Evolutionary conservation across 2,888 invertebrate species (phyloP), one percentile per base, ranked within the genome.

Genomic region (Apodemia duryi): DNA sequence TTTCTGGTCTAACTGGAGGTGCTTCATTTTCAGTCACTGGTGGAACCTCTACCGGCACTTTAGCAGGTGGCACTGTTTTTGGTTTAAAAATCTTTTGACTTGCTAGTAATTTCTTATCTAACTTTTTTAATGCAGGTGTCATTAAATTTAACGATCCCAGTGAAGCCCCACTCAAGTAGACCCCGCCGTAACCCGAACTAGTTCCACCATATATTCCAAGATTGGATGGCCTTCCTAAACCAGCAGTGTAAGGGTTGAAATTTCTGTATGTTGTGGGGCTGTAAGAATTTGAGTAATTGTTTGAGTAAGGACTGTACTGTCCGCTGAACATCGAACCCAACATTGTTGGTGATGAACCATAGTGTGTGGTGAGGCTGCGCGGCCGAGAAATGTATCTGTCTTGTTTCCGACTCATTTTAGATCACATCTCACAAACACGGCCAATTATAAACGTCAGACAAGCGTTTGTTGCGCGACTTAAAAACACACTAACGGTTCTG

Each of bases 151-250:
- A 85, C 3, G 94, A 94, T 32, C 93, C 90, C 65, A 94, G 83
- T 4, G 93, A 82, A 41, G 91, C 92, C 51, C 94, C 91, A 66
- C 95, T 94, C 70, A 95, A 85, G 66, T 94, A 94, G 38, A 95
- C 87, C 62, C 95, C 94, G 10, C 95, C 95, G 75, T 95, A 95
- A 6, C 95, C 95, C 4, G 94, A 94, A 68, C 93, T 84, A 0
- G 94, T 94, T 46, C 94, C 94, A 3, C 94, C 94, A 69, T 95
- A 94, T 66, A 94, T 90, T n/a, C 89, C 87, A 61, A 86, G 78
- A 71, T 85, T 86, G 6, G 87, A 84, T n/a, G 84, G 75, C 52
- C 91, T 79, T 1, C 88, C 86, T 72, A 90, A 79, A 1, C 91
- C 89, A 43, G 86, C 79, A 66, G 85, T 87, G 73, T 91, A 91